These are phyloP conservation scores for Hippocampus kuda DNA, from an alignment of 2,797 vertebrate species.

Conservation along the genomic window DNA sequence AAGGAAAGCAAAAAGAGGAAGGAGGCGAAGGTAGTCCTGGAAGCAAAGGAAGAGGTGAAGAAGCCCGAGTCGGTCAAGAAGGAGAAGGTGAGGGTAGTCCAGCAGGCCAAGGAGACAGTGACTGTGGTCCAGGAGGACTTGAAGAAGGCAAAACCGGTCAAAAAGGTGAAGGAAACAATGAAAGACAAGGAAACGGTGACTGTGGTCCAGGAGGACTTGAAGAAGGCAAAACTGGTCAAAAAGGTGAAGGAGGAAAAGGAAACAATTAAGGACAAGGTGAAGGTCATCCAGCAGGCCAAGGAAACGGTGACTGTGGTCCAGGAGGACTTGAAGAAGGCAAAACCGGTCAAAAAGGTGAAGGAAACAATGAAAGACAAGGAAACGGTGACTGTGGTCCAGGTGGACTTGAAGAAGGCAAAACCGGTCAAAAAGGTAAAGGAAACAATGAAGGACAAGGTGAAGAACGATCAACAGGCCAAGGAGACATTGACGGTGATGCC, in stretches of 20 bases:
- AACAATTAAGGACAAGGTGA: not conserved
- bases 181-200: not conserved
- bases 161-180: not conserved
- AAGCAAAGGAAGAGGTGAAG: conserved; percentile 24
- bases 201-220: not conserved
- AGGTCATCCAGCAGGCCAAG: not conserved
- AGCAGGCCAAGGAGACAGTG: not conserved
- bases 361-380: not conserved
- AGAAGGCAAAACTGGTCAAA: not conserved
- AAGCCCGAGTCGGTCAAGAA: conserved; percentile 61
- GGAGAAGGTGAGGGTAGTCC: not conserved
- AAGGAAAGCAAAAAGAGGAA: not conserved
- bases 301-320: not conserved
- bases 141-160: not conserved
- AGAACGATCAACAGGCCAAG: not conserved
- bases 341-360: not conserved
- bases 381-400: not conserved
- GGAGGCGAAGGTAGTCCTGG: not conserved
- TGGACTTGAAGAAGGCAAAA: not conserved
- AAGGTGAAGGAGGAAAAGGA: not conserved
- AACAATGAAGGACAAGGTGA: not conserved
- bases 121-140: not conserved
- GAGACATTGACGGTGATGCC: not conserved
- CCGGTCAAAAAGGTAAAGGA: not conserved
- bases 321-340: not conserved